phyloP scores from a whole-genome alignment of 2,113 vertebrate genomes.

The Hydropotes inermis region DNA sequence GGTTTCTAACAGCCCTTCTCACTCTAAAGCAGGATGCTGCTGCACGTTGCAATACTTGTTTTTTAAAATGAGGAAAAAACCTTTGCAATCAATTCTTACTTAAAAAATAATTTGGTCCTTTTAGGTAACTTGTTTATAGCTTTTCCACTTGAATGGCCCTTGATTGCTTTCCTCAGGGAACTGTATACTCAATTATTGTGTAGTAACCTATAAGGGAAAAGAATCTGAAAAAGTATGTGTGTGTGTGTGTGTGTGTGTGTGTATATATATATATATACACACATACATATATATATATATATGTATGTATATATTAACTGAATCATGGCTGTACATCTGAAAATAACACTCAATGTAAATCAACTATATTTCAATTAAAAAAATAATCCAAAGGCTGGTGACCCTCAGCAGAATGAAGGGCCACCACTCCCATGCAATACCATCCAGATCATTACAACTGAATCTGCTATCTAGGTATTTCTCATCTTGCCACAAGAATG shows the following conservation, averaged over 20 bases:
- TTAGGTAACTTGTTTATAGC: neutral
- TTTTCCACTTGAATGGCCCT: neutral
- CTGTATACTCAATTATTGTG: neutral
- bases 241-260: too few relatives aligned
- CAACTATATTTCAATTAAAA: neutral
- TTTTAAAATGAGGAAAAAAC: neutral
- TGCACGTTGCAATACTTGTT: neutral
- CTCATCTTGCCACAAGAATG: neutral
- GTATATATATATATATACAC: neutral
- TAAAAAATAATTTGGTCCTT: slow-evolving; percentile 38
- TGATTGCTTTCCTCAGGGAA: neutral
- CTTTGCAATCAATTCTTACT: neutral
- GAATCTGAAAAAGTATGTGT: neutral
- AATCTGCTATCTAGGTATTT: neutral
- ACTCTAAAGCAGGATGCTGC: neutral
- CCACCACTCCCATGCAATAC: too few relatives aligned
- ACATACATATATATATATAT: too few relatives aligned
- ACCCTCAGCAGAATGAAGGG: neutral
- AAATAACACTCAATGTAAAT: neutral
- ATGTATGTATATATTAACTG: neutral
- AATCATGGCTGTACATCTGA: neutral
- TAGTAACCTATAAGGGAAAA: neutral
- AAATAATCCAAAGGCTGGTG: neutral
- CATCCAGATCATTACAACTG: neutral
- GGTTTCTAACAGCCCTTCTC: neutral